Evolutionary conservation across 2,888 invertebrate species (phyloP), one percentile per base, ranked within the genome.

Genomic region (Mythimna lalbum): DNA sequence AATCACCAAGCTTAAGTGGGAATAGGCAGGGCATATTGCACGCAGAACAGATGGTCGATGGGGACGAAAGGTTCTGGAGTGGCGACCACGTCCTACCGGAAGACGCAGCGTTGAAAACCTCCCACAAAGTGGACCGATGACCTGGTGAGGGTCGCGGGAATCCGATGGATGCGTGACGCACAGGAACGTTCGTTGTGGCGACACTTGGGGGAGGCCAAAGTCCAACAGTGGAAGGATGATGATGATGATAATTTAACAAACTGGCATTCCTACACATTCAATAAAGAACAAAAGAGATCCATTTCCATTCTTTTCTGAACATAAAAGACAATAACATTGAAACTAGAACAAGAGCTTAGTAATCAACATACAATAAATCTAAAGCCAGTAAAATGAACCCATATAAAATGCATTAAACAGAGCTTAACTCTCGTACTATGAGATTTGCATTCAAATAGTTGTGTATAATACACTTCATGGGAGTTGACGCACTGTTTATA

Each of bases 371-470:
- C 56, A 52, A 62, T 55, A 49, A 60, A 73, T 57, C 49, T 73
- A 43, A 79, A 79, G 56, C 62, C 56, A 31, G 27, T 50, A 17
- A 79, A 57, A 73, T 39, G 73, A 74, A 73, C 23, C 62, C 74
- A 39, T 74, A 62, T 73, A 64, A 60, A 80, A 9, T 36, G 75
- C 59, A 74, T 36, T 79, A 53, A 62, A 53, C 43, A 21, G 19
- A 59, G 49, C 73, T 71, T 62, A 62, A 27, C 52, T 62, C 36
- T 61, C 49, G n/a, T 27, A n/a, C 71, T 52, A 23, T 31, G 12
- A 31, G 31, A 79, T 79, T 78, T 63, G 27, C 49, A 73, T 63
- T 6, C 3, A 33, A 19, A 62, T 50, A 31, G 43, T 4, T 43
- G 9, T 17, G 5, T 39, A 12, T 2, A 23, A 2, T 61, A 4